These are phyloP conservation scores for Amblyjoppa fuscipennis DNA, from an alignment of 2,888 invertebrate genomes.

Conservation along the genomic window DNA sequence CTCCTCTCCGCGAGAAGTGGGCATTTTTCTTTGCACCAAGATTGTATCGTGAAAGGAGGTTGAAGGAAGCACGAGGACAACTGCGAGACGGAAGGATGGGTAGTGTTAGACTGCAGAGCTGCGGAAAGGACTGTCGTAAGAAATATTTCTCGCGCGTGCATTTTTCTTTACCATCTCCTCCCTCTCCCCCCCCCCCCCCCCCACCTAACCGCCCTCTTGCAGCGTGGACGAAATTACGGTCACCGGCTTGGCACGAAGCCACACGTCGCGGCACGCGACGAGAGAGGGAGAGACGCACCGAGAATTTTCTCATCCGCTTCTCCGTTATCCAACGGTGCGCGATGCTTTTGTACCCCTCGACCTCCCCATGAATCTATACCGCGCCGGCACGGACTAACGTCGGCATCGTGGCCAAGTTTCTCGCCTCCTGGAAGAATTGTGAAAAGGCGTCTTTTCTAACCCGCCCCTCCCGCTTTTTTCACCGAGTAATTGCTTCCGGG, in stretches of 20 bases:
- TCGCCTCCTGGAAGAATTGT: conserved; percentile 28
- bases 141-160: conserved; percentile 71
- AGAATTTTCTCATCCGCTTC: conserved; percentile 60
- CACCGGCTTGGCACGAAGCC: conserved; percentile 71
- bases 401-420: conserved; percentile 59
- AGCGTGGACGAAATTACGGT: conserved; percentile 69
- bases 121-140: conserved; percentile 69
- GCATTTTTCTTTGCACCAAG: too few relatives aligned
- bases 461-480: background rate
- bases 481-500: conserved; percentile 64
- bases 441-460: conserved; percentile 9
- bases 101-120: conserved; percentile 59
- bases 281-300: conserved; percentile 58
- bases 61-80: background rate
- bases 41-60: conserved; percentile 45
- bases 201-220: background rate
- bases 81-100: conserved; percentile 1
- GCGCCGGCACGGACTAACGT: conserved; percentile 33
- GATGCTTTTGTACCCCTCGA: conserved; percentile 27
- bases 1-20: too few relatives aligned
- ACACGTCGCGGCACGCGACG: conserved; percentile 69
- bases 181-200: too few relatives aligned
- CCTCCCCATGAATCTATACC: conserved; percentile 5
- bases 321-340: conserved; percentile 29
- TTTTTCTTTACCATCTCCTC: conserved; percentile 66